Evolutionary conservation across 1,140 invertebrate species (phyloP), one percentile per base, ranked within the genome.

Genomic region (Drosophila burlai): DNA sequence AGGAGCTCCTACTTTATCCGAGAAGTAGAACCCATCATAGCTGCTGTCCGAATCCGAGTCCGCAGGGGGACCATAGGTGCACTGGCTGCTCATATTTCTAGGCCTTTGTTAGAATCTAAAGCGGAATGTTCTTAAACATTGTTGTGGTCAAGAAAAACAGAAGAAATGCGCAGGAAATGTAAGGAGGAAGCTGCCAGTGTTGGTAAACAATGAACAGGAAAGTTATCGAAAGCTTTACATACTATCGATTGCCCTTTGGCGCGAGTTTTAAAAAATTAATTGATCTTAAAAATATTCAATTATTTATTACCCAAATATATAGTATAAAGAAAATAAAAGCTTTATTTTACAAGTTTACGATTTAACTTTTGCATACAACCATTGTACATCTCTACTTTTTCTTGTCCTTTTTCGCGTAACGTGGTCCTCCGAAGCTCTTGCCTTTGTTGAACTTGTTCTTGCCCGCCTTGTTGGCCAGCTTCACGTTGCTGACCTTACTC

Each of bases 381-480:
- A 72, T 36, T 4, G 50, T 54, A 34, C 34, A 45, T 16, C 10
- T 54, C 24, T 76, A 79, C 63, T 89, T 87, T 46, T 83, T 91
- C 50, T 81, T 92, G 49, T 80, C 83, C 50, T 93, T 93, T 43
- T 93, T 93, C 10, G 73, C 18, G 43, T 75, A 91, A 8, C 92
- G 73, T 4, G 93, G 93, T 26, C 90, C 93, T n/a, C 93, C 93
- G 76, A 93, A 94, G 40, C 54, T 91, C 54, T 93, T 93, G 36
- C 92, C 93, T 60, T 93, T 93, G 69, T 93, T 93, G 40, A 84
- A 91, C 58, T 93, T 93, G 64, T 93, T 93, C 64, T 92, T 89
- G 13, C 92, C 92, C 46, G 91, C 87, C 76, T 93, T 93, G 60
- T 93, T 93, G 1, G 76, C 76, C 16, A 93, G 24, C 63, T 93